Conservation (phyloP, 2,113 vertebrate species). For the Corythornis madagascariensis region DNA sequence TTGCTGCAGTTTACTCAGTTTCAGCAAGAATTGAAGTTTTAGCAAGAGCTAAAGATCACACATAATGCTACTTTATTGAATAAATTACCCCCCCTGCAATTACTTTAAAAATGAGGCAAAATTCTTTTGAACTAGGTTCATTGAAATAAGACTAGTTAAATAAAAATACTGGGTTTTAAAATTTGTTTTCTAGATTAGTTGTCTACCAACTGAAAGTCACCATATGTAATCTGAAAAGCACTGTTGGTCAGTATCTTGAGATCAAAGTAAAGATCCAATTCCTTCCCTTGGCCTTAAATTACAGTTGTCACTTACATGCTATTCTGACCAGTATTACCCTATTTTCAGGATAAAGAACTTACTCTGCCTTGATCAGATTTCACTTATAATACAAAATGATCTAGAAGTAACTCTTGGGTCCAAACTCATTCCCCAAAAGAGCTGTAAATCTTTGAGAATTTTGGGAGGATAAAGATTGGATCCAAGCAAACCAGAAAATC, state of each 20-base stretch:
- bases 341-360: neutral
- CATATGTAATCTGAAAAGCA: neutral
- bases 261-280: neutral
- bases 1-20: neutral
- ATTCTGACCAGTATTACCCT: neutral
- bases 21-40: neutral
- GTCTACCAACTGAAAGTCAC: neutral
- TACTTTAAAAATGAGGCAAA: neutral
- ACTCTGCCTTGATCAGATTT: neutral
- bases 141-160: neutral
- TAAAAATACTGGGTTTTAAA: neutral
- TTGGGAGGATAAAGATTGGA: neutral
- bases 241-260: neutral
- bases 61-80: neutral
- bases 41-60: neutral
- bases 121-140: neutral
- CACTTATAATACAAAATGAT: neutral
- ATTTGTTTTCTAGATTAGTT: neutral
- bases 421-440: neutral
- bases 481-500: neutral
- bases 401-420: neutral
- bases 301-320: neutral
- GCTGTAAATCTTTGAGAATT: neutral
- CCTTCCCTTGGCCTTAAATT: neutral
- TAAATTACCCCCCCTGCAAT: neutral